A percentile compares a stretch with the other conserved stretches of the same genome.
These are phyloP conservation scores for Pocillopora damicornis DNA, from an alignment of 64 coral and sea anemone species.

Conservation along the genomic window DNA sequence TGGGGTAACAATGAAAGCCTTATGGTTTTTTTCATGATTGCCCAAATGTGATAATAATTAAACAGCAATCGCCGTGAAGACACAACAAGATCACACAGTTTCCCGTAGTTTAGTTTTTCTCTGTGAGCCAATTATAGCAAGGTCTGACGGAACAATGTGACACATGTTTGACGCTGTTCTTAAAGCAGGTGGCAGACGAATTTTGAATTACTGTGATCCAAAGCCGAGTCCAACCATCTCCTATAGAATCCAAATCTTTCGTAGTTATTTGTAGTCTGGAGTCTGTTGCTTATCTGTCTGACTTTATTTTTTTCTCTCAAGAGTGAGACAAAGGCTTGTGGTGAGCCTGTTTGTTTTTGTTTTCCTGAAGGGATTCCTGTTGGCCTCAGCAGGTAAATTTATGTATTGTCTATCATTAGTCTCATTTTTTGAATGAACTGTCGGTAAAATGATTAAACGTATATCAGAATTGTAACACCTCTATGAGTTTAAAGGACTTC, in stretches of 20 bases:
- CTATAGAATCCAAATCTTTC: background rate
- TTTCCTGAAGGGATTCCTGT: background rate
- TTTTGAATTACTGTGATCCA: background rate
- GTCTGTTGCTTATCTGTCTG: background rate
- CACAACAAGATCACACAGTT: background rate
- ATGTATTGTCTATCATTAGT: background rate
- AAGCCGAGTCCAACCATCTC: background rate
- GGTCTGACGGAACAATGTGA: background rate
- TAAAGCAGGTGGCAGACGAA: background rate
- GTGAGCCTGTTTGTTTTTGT: conserved; percentile 1
- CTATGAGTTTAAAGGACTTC: no score
- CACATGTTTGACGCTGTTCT: conserved; percentile 12
- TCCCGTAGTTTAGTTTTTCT: background rate
- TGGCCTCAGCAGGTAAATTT: conserved; percentile 17
- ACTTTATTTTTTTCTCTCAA: background rate
- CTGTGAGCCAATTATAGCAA: background rate
- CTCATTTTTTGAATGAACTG: background rate
- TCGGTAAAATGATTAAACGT: no score
- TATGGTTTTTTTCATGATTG: no score
- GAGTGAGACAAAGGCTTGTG: conserved; percentile 4
- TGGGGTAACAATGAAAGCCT: background rate
- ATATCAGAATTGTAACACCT: no score
- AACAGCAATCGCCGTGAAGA: background rate
- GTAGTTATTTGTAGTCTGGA: no score
- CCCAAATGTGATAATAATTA: background rate